Evolutionary conservation across 2,797 vertebrate genomes (phyloP), one percentile per base, ranked within the genome.

Genomic region (Danio aesculapii): DNA sequence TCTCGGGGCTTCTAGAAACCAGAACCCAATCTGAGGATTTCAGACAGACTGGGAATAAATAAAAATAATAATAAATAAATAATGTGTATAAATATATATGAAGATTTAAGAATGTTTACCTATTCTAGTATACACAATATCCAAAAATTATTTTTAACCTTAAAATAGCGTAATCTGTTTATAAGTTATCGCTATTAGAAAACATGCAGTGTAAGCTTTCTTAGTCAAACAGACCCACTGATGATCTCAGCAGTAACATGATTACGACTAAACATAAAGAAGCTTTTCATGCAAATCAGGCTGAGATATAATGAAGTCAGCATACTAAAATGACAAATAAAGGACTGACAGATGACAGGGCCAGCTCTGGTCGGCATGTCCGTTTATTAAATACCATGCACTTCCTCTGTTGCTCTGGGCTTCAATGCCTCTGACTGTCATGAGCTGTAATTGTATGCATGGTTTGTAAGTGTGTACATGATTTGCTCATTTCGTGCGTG

Each of bases 251-350:
- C 44, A 49, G 76, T 41, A 74, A 74, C 67, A 61, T 55, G 47
- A 62, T 7, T 16, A 47, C 62, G 53, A 58, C 62, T 52, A 55
- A 58, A 39, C 39, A 75, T 61, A 79, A 78, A 74, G 70, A 55
- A 79, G 58, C 64, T 77, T 74, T 77, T 69, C 53, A 75, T 77
- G 58, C 71, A 78, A 76, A 75, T 61, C 74, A 63, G 57, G 19
- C 76, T 44, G 58, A 39, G 75, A 85, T 53, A 71, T 57, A 78
- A 52, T 80, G n/a, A 53, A 68, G 68, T 84, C 87, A 85, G 82
- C 77, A 73, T 68, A 80, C 67, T 83, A 77, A 79, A 81, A 76
- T 73, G 66, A 79, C 70, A 75, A 69, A 77, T 82, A 79, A 87
- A 85, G 55, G 57, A 14, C 19, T 47, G 62, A 47, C 62, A 62